Conservation (phyloP, 2,797 vertebrate species). For the Myotis findleyi region DNA sequence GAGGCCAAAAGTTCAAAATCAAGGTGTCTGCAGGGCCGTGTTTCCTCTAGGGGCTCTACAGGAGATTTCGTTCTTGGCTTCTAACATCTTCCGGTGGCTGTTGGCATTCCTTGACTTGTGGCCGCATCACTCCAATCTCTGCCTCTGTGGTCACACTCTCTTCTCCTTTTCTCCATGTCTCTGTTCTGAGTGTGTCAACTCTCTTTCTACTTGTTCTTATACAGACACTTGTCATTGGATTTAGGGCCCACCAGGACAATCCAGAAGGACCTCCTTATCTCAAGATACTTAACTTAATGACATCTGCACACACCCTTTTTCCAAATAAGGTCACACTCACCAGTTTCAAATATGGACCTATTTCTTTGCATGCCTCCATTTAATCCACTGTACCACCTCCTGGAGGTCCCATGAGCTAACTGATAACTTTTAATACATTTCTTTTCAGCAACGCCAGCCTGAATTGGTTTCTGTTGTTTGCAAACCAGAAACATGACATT, state of each 20-base stretch:
- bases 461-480: background rate
- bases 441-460: background rate
- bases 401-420: background rate
- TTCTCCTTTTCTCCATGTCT: background rate
- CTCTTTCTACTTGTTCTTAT: background rate
- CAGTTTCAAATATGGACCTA: background rate
- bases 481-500: background rate
- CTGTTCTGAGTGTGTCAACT: background rate
- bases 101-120: background rate
- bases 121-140: background rate
- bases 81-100: background rate
- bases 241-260: background rate
- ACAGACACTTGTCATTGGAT: background rate
- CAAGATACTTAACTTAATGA: background rate
- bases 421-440: background rate
- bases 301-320: background rate
- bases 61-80: background rate
- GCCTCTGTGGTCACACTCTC: accelerated
- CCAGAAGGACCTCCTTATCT: background rate
- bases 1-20: background rate
- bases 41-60: background rate
- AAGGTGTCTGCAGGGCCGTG: background rate
- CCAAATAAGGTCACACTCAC: background rate
- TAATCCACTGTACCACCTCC: background rate
- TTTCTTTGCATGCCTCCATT: background rate